These are phyloP conservation scores for Epinephelus moara DNA, from an alignment of 2,113 vertebrate genomes.

Conservation along the genomic window DNA sequence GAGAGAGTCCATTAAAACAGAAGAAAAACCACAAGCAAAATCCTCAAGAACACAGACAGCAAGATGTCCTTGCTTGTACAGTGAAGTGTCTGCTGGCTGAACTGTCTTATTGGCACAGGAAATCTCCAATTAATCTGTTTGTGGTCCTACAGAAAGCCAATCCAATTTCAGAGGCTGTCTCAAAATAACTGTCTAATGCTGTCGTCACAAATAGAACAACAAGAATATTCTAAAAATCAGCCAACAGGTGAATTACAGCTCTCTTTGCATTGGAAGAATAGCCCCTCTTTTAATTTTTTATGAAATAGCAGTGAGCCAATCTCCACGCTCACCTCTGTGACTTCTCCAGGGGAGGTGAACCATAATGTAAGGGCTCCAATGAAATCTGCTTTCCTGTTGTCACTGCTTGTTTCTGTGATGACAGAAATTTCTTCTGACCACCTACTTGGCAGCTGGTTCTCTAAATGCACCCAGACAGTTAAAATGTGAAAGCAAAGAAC, in stretches of 20 bases:
- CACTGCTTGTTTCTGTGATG: not conserved
- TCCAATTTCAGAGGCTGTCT: slow-evolving; percentile 31
- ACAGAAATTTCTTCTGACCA: slow-evolving; percentile 14
- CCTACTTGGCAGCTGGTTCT: slow-evolving; percentile 7
- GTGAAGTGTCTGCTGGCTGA: slow-evolving; percentile 19
- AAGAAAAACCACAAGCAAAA: not conserved
- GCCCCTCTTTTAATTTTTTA: not conserved
- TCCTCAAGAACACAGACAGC: not conserved
- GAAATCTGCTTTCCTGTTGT: slow-evolving; percentile 28
- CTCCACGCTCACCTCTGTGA: not conserved
- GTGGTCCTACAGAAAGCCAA: slow-evolving; percentile 14
- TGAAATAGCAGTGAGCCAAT: not conserved
- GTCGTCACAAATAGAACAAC: not conserved
- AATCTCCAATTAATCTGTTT: slow-evolving; percentile 40
- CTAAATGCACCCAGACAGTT: not conserved
- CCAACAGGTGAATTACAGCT: not conserved
- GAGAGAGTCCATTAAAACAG: not conserved
- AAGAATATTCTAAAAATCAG: not conserved
- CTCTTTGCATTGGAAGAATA: not conserved
- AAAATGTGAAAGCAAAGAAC: slow-evolving; percentile 20
- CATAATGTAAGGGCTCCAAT: not conserved
- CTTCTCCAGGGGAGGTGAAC: not conserved
- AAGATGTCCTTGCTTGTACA: not conserved
- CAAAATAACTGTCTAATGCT: slow-evolving; percentile 34
- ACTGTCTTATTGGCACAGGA: slow-evolving; percentile 14